Evolutionary conservation across 35 echinoderm and acorn worm genomes (phyloP).

Genomic region (Strongylocentrotus purpuratus): DNA sequence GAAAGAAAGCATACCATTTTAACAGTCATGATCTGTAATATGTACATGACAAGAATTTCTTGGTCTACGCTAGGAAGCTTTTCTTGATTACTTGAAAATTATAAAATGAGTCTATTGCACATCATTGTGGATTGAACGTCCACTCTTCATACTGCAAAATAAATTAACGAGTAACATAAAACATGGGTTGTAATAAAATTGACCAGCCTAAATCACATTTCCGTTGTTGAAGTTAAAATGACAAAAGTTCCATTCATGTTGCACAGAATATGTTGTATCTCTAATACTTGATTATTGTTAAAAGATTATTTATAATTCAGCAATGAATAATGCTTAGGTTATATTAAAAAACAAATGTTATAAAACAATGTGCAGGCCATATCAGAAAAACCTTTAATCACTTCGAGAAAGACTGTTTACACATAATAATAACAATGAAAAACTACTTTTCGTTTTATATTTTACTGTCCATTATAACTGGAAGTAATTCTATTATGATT

Average conservation of each 20-base stretch:
- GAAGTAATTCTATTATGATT: background rate
- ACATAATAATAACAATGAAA: background rate
- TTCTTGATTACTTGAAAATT: background rate
- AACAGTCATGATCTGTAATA: background rate
- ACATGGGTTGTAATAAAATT: no score
- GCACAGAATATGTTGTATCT: no score
- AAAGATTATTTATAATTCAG: no score
- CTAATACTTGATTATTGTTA: no score
- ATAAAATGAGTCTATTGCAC: background rate
- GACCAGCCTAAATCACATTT: no score
- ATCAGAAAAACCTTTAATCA: background rate
- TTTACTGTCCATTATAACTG: background rate
- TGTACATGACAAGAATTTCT: background rate
- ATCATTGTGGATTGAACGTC: background rate
- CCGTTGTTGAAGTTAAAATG: no score
- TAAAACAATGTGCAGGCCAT: background rate
- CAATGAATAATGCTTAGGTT: no score
- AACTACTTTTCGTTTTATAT: background rate
- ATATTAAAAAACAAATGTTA: no score
- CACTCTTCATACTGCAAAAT: no score
- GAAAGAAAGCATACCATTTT: background rate
- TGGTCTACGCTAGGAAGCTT: background rate
- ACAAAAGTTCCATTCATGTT: no score
- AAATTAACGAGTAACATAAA: no score
- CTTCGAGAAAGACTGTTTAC: background rate